phyloP scores from a whole-genome alignment of 2,797 vertebrate genomes.

The Xiphophorus birchmanni region DNA sequence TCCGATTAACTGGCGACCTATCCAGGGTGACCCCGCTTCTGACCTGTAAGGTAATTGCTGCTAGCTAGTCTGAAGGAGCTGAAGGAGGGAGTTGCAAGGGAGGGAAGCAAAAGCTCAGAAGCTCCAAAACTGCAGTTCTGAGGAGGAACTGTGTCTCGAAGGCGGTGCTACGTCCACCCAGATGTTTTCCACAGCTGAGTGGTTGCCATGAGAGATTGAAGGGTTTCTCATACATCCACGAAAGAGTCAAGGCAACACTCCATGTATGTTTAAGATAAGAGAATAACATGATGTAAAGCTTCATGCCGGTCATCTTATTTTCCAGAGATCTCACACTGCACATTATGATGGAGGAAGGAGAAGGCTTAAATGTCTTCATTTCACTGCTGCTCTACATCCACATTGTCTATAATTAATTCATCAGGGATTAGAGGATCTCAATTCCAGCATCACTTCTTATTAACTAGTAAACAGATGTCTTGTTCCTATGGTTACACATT shows the following conservation, averaged over 20 bases:
- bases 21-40: not conserved
- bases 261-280: too few relatives aligned
- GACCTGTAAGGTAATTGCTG: not conserved
- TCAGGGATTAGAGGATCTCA: not conserved
- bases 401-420: not conserved
- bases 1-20: not conserved
- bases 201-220: too few relatives aligned
- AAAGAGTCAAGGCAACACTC: too few relatives aligned
- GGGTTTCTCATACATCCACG: too few relatives aligned
- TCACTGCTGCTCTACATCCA: not conserved
- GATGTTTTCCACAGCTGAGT: too few relatives aligned
- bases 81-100: too few relatives aligned
- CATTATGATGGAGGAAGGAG: not conserved
- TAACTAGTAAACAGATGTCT: not conserved
- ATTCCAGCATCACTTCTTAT: not conserved
- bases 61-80: too few relatives aligned
- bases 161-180: too few relatives aligned
- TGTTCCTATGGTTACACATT: not conserved
- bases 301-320: not conserved
- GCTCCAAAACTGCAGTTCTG: too few relatives aligned
- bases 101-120: too few relatives aligned
- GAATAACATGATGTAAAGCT: too few relatives aligned
- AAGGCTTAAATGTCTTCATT: not conserved
- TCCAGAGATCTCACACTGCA: not conserved
- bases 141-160: too few relatives aligned